phyloP scores from a whole-genome alignment of 2,888 invertebrate species.

The Pseudococcus jackbeardsleyi region DNA sequence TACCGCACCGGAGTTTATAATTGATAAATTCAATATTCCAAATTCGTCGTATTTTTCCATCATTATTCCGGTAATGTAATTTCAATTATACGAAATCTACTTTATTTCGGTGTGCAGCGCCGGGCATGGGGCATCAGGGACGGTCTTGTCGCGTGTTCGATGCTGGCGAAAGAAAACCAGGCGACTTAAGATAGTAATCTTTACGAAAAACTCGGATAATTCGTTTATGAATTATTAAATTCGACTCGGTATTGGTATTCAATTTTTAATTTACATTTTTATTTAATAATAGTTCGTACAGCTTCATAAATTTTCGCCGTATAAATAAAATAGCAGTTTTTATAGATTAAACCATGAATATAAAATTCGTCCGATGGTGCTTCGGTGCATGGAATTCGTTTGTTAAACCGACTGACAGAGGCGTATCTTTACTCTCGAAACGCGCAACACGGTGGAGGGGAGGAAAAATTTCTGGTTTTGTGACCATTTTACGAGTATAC shows the following conservation, averaged over 20 bases:
- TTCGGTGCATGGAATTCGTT: conserved; percentile 48
- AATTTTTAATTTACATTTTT: conserved; percentile 59
- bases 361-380: conserved; percentile 49
- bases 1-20: neutral
- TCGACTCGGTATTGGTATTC: conserved; percentile 44
- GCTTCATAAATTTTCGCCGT: conserved; percentile 54
- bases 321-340: conserved; percentile 58
- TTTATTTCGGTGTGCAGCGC: neutral
- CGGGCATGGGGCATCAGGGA: neutral
- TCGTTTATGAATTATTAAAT: conserved; percentile 54
- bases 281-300: conserved; percentile 56
- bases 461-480: conserved; percentile 55
- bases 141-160: neutral
- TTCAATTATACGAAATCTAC: neutral
- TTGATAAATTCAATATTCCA: conserved; percentile 43
- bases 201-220: conserved; percentile 50
- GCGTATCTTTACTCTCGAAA: conserved; percentile 7
- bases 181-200: conserved; percentile 2
- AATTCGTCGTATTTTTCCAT: neutral
- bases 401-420: conserved; percentile 57
- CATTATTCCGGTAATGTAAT: conserved; percentile 10
- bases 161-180: neutral
- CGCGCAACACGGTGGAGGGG: neutral
- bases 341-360: conserved; percentile 59
- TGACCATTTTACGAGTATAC: conserved; percentile 55